These are phyloP conservation scores for Drosophila nebulosa DNA, from an alignment of 1,140 invertebrate genomes.

Conservation along the genomic window DNA sequence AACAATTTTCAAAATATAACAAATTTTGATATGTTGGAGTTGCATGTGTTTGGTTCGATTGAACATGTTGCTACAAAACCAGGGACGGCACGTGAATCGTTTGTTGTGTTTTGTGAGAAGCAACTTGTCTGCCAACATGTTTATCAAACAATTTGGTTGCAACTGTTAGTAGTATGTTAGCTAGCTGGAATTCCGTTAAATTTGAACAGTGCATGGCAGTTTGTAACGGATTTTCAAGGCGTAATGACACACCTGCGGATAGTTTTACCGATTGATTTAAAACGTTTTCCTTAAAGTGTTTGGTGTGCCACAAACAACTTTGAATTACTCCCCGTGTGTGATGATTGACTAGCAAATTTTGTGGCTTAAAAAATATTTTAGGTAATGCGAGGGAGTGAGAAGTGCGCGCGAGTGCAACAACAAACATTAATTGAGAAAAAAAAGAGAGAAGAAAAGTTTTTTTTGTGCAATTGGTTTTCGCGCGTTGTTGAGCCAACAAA, in stretches of 20 bases:
- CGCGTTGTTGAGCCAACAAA: background rate
- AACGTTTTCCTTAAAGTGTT: slow-evolving; percentile 40
- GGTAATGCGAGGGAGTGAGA: slow-evolving; percentile 2
- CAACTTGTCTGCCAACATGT: too few relatives aligned
- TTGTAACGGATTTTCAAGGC: background rate
- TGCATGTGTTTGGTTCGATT: too few relatives aligned
- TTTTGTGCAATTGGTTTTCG: background rate
- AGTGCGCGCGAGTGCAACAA: background rate
- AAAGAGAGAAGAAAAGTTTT: background rate
- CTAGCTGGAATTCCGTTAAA: too few relatives aligned
- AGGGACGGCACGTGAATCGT: too few relatives aligned
- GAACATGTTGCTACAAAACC: too few relatives aligned
- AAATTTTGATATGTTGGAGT: too few relatives aligned
- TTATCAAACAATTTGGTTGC: too few relatives aligned
- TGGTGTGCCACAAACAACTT: slow-evolving; percentile 33
- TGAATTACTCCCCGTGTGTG: slow-evolving; percentile 38
- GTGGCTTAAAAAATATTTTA: slow-evolving; percentile 35
- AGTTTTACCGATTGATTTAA: background rate
- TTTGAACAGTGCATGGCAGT: too few relatives aligned
- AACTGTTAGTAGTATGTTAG: too few relatives aligned
- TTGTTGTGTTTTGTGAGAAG: too few relatives aligned
- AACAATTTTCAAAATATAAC: too few relatives aligned
- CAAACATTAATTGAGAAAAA: background rate
- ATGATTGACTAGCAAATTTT: slow-evolving; percentile 22
- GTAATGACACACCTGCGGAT: background rate